Evolutionary conservation across 2,797 vertebrate species (phyloP).

Genomic region (Ambastaia sidthimunki): DNA sequence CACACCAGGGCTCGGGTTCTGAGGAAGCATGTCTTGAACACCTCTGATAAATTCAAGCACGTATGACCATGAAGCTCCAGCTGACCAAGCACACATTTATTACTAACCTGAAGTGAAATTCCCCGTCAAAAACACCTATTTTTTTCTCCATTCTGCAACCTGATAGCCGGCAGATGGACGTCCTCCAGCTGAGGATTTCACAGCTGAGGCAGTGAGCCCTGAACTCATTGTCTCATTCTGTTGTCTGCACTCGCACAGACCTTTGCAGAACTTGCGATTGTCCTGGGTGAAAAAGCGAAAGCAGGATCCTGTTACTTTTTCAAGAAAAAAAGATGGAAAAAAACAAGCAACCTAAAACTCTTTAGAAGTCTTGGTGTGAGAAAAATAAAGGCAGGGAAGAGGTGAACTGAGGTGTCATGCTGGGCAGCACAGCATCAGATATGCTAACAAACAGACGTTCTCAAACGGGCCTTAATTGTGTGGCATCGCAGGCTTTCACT

Average conservation of each 20-base stretch:
- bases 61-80: slow-evolving; percentile 16
- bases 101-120: slow-evolving; percentile 40
- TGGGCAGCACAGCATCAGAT: slow-evolving; percentile 4
- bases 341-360: slow-evolving; percentile 70
- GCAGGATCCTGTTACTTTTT: slow-evolving; percentile 77
- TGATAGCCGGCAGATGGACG: slow-evolving; percentile 47
- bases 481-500: slow-evolving; percentile 4
- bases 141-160: slow-evolving; percentile 26
- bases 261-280: slow-evolving; percentile 68
- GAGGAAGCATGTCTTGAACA: slow-evolving; percentile 24
- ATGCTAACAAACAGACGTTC: slow-evolving; percentile 10
- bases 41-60: neutral
- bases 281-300: slow-evolving; percentile 61
- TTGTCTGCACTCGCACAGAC: slow-evolving; percentile 58
- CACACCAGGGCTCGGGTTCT: slow-evolving; percentile 14
- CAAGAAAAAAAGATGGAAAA: slow-evolving; percentile 67
- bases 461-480: slow-evolving; percentile 20
- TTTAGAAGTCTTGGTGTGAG: slow-evolving; percentile 65
- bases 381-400: slow-evolving; percentile 54
- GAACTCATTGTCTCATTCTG: slow-evolving; percentile 40
- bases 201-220: slow-evolving; percentile 35
- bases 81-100: slow-evolving; percentile 30
- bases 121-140: slow-evolving; percentile 24
- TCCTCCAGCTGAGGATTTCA: slow-evolving; percentile 52
- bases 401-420: slow-evolving; percentile 2